Conservation (phyloP, 1,140 invertebrate genomes). For the Zeugodacus cucurbitae region DNA sequence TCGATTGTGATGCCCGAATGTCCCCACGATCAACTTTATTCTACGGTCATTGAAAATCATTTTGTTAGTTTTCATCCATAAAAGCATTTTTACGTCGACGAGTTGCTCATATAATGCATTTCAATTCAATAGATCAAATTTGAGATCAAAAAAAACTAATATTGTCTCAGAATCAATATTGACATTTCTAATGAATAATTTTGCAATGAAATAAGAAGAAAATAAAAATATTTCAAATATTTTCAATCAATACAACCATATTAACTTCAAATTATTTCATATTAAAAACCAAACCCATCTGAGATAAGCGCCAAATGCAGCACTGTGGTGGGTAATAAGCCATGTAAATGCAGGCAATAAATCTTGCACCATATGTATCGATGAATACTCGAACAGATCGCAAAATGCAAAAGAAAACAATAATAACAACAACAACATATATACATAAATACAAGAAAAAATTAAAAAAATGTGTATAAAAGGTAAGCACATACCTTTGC, state of each 20-base stretch:
- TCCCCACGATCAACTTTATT: too few relatives aligned
- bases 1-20: too few relatives aligned
- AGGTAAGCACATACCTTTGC: not conserved
- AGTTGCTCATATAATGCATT: too few relatives aligned
- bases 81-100: too few relatives aligned
- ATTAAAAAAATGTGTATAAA: not conserved
- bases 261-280: not conserved
- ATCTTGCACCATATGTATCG: conserved; percentile 1
- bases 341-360: not conserved
- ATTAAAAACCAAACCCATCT: not conserved
- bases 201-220: too few relatives aligned
- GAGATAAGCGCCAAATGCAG: not conserved
- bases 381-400: not conserved
- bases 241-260: not conserved
- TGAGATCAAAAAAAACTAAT: too few relatives aligned
- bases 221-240: too few relatives aligned
- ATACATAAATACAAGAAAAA: not conserved
- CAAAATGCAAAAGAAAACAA: not conserved
- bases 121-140: too few relatives aligned
- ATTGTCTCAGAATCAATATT: too few relatives aligned
- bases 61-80: too few relatives aligned
- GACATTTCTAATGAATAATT: too few relatives aligned
- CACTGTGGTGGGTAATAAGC: not conserved
- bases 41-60: too few relatives aligned
- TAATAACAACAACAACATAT: not conserved